These are phyloP conservation scores for Trissolcus brochymenae DNA, from an alignment of 2,888 invertebrate genomes.

Conservation along the genomic window DNA sequence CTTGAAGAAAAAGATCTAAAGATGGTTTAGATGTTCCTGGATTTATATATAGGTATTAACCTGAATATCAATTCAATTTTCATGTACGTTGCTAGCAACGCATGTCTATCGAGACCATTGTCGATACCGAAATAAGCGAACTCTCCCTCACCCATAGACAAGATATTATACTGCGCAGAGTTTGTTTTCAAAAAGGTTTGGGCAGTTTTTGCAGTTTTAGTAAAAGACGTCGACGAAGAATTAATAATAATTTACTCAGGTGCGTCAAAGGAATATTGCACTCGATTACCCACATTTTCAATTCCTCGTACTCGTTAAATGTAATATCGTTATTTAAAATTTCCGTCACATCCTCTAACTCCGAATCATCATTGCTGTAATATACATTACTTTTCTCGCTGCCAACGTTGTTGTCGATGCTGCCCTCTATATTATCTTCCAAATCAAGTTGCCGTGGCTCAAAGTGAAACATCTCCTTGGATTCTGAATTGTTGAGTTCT, in stretches of 20 bases:
- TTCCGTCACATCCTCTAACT: slow-evolving; percentile 3
- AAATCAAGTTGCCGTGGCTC: not conserved
- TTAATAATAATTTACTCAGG: slow-evolving; percentile 21
- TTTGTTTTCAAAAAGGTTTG: slow-evolving; percentile 39
- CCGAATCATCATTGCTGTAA: slow-evolving; percentile 20
- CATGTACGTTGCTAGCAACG: not conserved
- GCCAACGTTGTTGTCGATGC: not conserved
- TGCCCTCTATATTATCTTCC: not conserved
- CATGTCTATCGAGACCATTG: slow-evolving; percentile 15
- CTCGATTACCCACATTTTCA: slow-evolving; percentile 26
- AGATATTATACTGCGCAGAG: slow-evolving; percentile 19
- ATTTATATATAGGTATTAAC: not conserved
- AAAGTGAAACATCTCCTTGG: not conserved
- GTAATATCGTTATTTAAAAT: slow-evolving; percentile 2
- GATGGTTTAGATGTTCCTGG: not conserved
- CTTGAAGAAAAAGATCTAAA: not conserved
- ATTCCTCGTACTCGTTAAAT: slow-evolving; percentile 20
- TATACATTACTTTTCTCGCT: slow-evolving; percentile 3
- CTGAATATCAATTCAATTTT: not conserved
- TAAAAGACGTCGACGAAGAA: slow-evolving; percentile 16
- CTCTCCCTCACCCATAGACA: slow-evolving; percentile 12
- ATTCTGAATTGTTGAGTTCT: not conserved
- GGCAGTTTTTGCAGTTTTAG: slow-evolving; percentile 35
- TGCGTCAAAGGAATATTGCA: slow-evolving; percentile 12
- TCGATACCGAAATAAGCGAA: slow-evolving; percentile 42